Percentiles rank a stretch among this genome's conserved stretches.
phyloP scores from a whole-genome alignment of 2,797 vertebrate species.

The Chrysocyon brachyurus region DNA sequence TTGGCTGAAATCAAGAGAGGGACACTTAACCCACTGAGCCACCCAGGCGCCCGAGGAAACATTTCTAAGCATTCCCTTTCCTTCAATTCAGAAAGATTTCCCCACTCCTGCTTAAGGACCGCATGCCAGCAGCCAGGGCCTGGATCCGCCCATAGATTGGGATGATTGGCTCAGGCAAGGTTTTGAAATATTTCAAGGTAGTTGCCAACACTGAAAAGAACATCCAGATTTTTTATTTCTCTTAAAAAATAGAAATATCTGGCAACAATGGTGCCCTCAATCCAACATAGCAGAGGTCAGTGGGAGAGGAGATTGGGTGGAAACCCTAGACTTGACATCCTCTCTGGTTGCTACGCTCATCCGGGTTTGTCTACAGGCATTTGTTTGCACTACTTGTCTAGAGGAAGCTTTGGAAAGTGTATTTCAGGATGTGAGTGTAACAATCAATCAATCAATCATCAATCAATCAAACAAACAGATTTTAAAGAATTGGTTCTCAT shows the following conservation, averaged over 20 bases:
- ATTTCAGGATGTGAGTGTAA: neutral
- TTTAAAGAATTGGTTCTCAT: neutral
- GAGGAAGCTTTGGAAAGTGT: neutral
- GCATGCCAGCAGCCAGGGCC: fast-evolving
- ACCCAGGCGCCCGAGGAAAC: neutral
- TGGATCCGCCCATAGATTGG: neutral
- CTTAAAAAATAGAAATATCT: constrained; percentile 62
- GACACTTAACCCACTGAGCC: neutral
- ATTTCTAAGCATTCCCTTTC: constrained; percentile 38
- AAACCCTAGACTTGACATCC: no score
- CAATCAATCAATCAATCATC: neutral
- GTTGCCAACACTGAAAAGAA: constrained; percentile 27
- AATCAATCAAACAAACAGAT: neutral
- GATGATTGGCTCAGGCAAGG: neutral
- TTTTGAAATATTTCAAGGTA: constrained; percentile 35
- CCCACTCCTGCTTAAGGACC: neutral
- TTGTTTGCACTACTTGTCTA: neutral
- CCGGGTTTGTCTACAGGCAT: neutral
- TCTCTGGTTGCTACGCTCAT: neutral
- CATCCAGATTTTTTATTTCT: constrained; percentile 48
- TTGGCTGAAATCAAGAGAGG: neutral
- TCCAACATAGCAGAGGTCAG: neutral
- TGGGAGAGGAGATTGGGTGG: neutral
- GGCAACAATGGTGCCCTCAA: neutral
- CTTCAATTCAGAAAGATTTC: neutral